Evolutionary conservation across 2,888 invertebrate genomes (phyloP).

Genomic region (Crossocerus cetratus): DNA sequence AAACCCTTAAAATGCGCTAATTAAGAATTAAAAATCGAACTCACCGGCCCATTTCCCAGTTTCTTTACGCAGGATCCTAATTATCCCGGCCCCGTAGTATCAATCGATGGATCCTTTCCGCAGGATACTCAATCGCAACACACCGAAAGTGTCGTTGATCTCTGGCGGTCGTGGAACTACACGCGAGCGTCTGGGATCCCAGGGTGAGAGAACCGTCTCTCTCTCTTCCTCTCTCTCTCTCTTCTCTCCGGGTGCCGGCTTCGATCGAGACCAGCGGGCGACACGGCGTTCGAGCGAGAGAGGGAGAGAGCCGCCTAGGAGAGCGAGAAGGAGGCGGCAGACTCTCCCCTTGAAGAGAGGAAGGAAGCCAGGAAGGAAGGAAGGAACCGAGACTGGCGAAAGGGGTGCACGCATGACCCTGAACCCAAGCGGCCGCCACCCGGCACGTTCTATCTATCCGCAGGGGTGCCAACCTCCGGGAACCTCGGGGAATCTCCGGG

Average conservation of each 20-base stretch:
- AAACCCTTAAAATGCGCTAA: no score
- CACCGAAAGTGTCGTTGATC: slow-evolving; percentile 57
- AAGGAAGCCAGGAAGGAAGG: slow-evolving; percentile 53
- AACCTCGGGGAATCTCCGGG: no score
- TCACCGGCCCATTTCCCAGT: no score
- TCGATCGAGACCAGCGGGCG: slow-evolving; percentile 57
- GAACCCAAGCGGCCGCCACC: slow-evolving; percentile 69
- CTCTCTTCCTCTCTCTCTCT: no score
- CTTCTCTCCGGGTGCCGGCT: slow-evolving; percentile 37
- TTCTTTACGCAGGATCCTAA: no score
- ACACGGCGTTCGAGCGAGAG: background rate
- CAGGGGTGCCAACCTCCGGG: slow-evolving; percentile 66
- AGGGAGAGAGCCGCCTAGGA: background rate
- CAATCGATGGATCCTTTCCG: slow-evolving; percentile 25
- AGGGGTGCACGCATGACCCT: slow-evolving; percentile 74
- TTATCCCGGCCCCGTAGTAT: no score
- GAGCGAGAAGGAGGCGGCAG: no score
- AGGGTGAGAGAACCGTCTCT: slow-evolving; percentile 10
- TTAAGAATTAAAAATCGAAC: no score
- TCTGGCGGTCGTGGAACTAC: slow-evolving; percentile 50
- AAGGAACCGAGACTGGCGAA: slow-evolving; percentile 54
- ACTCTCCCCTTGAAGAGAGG: slow-evolving; percentile 22
- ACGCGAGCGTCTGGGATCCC: slow-evolving; percentile 56
- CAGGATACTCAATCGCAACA: slow-evolving; percentile 7
- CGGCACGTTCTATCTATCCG: slow-evolving; percentile 45